Evolutionary conservation across 1,140 invertebrate genomes (phyloP), one percentile per base, ranked within the genome.

Genomic region (Trachelipus rathkii): DNA sequence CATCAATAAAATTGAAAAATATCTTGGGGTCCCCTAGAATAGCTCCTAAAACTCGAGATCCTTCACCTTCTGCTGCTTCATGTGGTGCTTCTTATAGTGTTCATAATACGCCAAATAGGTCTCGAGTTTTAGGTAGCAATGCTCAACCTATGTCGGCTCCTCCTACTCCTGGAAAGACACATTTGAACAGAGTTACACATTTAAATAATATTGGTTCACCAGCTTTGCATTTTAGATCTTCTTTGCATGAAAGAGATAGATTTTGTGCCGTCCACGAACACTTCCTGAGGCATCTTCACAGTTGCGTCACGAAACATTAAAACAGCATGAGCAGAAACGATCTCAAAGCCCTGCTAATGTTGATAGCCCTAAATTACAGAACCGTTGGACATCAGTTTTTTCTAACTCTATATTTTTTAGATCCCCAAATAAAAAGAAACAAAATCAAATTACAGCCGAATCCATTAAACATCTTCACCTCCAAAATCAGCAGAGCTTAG

Each of bases 81-180:
- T 71, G 80, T 44, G 44, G 69, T 11, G 46, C 23, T 68, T 46
- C 68, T 44, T 76, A 71, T 53, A 70, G 74, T 43, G 45, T 81
- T 13, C 77, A 81, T 66, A 78, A 77, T 71, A 81, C 80, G 24
- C 80, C 80, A 21, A 81, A 76, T 46, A 74, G 80, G 24, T 78
- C 75, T 45, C 77, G 80, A 72, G 68, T 76, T 13, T 79, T 67
- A 45, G 68, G 68, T 11, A 24, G 24, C 23, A 33, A 23, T 70
- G 44, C 74, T n/a, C 77, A 81, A 44, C 80, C 80, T 11, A 74
- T 81, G 73, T 81, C 80, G 7, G 80, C 80, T 6, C 80, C 80
- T 23, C 76, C 77, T 19, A 81, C 80, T 44, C 80, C 80, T 5
- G 80, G 80, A 24, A 81, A 81, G 72, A 75, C 67, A 21, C 77